Percentiles rank a stretch among this genome's conserved stretches.
These are phyloP conservation scores for Paedocypris sp. DNA, from an alignment of 2,113 vertebrate genomes.

Conservation along the genomic window DNA sequence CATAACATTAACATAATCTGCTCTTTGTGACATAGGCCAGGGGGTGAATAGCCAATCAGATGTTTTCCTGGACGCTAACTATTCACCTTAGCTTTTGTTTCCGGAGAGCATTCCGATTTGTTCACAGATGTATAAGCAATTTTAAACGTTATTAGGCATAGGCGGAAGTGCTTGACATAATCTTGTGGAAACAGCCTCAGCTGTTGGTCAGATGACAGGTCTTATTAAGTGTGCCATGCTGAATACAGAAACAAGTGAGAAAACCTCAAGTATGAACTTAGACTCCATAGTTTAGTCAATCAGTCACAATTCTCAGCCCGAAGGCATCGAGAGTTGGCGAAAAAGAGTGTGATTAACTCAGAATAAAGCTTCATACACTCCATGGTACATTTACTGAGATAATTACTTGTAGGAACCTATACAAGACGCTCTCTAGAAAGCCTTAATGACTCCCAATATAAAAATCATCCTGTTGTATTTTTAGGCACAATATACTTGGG, in stretches of 20 bases:
- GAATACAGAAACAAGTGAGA: slow-evolving; percentile 40
- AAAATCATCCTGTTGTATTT: neutral
- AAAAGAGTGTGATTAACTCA: neutral
- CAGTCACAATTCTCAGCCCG: slow-evolving; percentile 16
- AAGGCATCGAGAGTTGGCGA: slow-evolving; percentile 22
- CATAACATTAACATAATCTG: slow-evolving; percentile 19
- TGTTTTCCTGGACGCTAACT: slow-evolving; percentile 28
- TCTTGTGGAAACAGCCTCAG: slow-evolving; percentile 52
- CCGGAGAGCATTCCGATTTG: slow-evolving; percentile 61
- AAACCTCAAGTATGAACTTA: neutral
- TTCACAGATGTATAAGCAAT: slow-evolving; percentile 70
- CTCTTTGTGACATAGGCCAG: slow-evolving; percentile 1
- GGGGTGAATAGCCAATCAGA: slow-evolving; percentile 40
- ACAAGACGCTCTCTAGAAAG: neutral
- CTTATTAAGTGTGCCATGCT: slow-evolving; percentile 55
- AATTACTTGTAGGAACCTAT: slow-evolving; percentile 2
- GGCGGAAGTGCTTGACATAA: slow-evolving; percentile 63
- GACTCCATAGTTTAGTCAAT: slow-evolving; percentile 21
- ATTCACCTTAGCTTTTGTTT: slow-evolving; percentile 47
- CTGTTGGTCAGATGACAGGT: slow-evolving; percentile 57
- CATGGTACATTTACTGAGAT: slow-evolving; percentile 8
- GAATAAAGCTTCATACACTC: slow-evolving; percentile 6
- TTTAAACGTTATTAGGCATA: slow-evolving; percentile 66
- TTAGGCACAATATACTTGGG: neutral
- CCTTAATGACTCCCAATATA: slow-evolving; percentile 2